Base-by-base conservation (phyloP, 2,888 invertebrate species). In the Lithophane socia region DNA sequence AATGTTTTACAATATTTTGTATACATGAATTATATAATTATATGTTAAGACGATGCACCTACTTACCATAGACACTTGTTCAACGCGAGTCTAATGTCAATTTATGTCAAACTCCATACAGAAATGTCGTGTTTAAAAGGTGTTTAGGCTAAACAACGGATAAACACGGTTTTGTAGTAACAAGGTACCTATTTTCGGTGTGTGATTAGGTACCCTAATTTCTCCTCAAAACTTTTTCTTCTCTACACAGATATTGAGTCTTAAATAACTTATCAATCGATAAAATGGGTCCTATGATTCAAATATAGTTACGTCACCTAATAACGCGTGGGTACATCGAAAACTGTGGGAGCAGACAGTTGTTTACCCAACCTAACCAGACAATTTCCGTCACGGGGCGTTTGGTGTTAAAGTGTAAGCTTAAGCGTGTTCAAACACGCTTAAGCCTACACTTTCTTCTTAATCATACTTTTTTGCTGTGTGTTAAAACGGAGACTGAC, bases 341-440 rank as follows among this genome's bases (percentile, higher is more conserved):
- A 85, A 87, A 82, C 71, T 67, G 80, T 87, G 82, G 80, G 85
- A 86, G 84, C 75, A 86, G 83, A 87, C 86, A 88, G 89, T 86
- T 89, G 89, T 86, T 89, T 86, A 90, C 87, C 77, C 80, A 80
- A 84, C 85, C 89, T 84, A 86, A 86, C 86, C 89, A 89, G 88
- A 90, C 90, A 90, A 92, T 92, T 92, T 91, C 91, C 91, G 86
- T 80, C 58, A 76, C 61, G 69, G 29, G 70, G 24, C n/a, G 29
- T 77, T n/a, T 18, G n/a, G 75, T 61, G 24, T 8, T 52, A 72
- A 81, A 56, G 0, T 52, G 64, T 42, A 74, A 24, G 42, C 74
- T 75, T n/a, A 21, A 65, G 83, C 88, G 82, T 66, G 52, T 73
- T 67, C 56, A 1, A 21, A 44, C 10, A 29, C 29, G 29, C 29